Conservation (phyloP, 2,888 invertebrate genomes). For the Chrysotoxum bicinctum region DNA sequence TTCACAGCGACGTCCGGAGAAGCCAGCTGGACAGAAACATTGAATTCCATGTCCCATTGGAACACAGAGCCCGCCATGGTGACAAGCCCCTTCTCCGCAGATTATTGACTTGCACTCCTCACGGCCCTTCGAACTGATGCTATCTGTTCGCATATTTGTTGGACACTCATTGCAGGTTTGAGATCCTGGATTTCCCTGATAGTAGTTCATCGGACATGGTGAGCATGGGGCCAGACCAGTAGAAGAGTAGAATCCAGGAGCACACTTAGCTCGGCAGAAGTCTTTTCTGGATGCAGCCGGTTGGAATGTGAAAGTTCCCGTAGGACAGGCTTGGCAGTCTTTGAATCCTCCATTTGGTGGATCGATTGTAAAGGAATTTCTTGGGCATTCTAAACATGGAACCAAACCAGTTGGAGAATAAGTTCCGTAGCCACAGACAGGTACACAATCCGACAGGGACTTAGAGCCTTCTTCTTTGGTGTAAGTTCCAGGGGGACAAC, state of each 20-base stretch:
- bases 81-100: slow-evolving; percentile 93
- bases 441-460: slow-evolving; percentile 91
- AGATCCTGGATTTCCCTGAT: slow-evolving; percentile 92
- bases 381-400: slow-evolving; percentile 96
- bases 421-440: slow-evolving; percentile 97
- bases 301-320: slow-evolving; percentile 94
- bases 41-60: slow-evolving; percentile 94
- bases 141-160: slow-evolving; percentile 93
- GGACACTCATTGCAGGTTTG: slow-evolving; percentile 95
- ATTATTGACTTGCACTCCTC: slow-evolving; percentile 94
- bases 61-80: slow-evolving; percentile 94
- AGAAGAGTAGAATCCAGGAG: slow-evolving; percentile 94
- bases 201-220: slow-evolving; percentile 95
- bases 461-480: slow-evolving; percentile 95
- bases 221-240: slow-evolving; percentile 97
- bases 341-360: slow-evolving; percentile 95
- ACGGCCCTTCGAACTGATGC: slow-evolving; percentile 89
- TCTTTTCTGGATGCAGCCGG: slow-evolving; percentile 93
- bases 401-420: slow-evolving; percentile 97
- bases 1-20: slow-evolving; percentile 96
- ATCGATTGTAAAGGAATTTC: slow-evolving; percentile 93
- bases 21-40: slow-evolving; percentile 97
- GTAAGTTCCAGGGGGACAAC: slow-evolving; percentile 96
- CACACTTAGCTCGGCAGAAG: slow-evolving; percentile 93
- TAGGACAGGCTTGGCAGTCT: slow-evolving; percentile 96